These are phyloP conservation scores for Hypanus sabinus DNA, from an alignment of 2,113 vertebrate species.

Conservation along the genomic window DNA sequence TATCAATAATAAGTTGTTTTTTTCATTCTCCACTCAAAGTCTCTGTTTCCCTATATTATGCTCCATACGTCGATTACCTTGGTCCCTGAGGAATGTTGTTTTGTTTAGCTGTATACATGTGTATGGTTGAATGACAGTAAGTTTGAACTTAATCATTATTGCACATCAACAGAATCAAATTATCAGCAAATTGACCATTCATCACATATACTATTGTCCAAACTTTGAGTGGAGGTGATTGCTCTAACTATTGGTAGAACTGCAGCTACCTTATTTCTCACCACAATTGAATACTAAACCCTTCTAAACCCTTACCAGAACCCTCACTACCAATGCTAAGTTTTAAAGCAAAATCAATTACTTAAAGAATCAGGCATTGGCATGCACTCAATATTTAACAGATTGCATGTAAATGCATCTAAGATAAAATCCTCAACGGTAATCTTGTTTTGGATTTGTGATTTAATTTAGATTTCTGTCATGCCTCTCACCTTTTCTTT, in stretches of 20 bases:
- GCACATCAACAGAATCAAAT: neutral
- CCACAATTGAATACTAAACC: too few species aligned
- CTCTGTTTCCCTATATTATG: neutral
- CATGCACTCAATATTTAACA: neutral
- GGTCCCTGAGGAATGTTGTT: too few species aligned
- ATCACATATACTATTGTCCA: neutral
- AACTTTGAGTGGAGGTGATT: neutral
- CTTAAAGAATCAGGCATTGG: neutral
- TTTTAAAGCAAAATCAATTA: neutral
- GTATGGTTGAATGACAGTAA: too few species aligned
- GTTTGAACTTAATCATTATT: neutral
- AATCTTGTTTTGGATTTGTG: neutral
- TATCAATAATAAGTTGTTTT: too few species aligned
- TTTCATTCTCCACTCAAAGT: neutral
- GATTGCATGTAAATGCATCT: neutral
- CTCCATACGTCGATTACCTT: too few species aligned
- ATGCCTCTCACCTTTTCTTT: neutral
- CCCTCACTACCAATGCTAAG: too few species aligned
- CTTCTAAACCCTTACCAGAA: too few species aligned
- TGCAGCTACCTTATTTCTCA: neutral
- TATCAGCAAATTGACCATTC: neutral
- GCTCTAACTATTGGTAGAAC: neutral
- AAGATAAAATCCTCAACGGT: neutral
- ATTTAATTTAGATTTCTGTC: neutral
- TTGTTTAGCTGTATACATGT: too few species aligned